phyloP scores from a whole-genome alignment of 2,888 invertebrate species.

The Tuberolachnus salignus region DNA sequence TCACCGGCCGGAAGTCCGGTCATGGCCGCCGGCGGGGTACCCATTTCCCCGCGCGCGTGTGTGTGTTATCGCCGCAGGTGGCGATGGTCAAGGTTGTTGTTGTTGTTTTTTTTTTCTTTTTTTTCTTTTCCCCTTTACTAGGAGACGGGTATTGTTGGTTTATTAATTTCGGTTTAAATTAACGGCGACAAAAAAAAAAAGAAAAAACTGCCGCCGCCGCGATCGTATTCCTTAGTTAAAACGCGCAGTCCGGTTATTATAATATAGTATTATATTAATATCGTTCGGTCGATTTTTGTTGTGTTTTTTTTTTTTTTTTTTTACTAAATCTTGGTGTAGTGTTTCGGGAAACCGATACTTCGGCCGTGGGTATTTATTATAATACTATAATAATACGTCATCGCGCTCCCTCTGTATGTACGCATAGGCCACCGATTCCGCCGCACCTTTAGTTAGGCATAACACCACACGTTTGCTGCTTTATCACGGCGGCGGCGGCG shows the following conservation, averaged over 20 bases:
- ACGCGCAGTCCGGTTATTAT: constrained; percentile 1
- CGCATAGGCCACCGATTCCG: too few relatives aligned
- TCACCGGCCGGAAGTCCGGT: constrained; percentile 51
- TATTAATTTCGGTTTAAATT: too few relatives aligned
- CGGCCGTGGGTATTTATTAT: not conserved
- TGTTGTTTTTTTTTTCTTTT: not conserved
- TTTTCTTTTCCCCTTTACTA: too few relatives aligned
- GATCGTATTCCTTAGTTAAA: not conserved
- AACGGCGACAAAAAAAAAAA: too few relatives aligned
- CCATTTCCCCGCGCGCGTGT: not conserved
- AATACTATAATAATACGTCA: not conserved
- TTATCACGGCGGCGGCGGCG: not conserved
- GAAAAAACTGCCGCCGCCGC: not conserved
- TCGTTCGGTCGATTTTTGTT: too few relatives aligned
- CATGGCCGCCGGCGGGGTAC: constrained; percentile 32
- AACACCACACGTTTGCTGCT: not conserved
- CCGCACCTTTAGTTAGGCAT: not conserved
- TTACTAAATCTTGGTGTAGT: not conserved
- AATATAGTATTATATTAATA: too few relatives aligned
- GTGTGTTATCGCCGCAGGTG: not conserved
- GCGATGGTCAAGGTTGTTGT: constrained; percentile 11
- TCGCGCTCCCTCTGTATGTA: not conserved
- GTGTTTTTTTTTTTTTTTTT: too few relatives aligned
- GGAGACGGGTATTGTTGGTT: too few relatives aligned
- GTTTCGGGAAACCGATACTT: constrained; percentile 41